Evolutionary conservation across 2,797 vertebrate genomes (phyloP).

Genomic region (Clarias platycephalus): DNA sequence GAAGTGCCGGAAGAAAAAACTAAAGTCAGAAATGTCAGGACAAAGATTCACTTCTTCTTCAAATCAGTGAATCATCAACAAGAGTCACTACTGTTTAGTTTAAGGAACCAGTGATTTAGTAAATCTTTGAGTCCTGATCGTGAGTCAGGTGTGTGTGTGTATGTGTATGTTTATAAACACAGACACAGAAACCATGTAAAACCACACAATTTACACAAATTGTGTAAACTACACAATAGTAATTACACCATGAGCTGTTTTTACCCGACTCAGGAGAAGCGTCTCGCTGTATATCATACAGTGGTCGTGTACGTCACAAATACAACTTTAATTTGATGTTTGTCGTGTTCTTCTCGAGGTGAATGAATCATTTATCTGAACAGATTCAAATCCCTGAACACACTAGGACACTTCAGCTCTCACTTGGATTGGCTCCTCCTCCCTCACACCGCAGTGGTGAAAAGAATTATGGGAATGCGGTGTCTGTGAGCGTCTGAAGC

Average conservation of each 20-base stretch:
- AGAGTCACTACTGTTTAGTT: neutral
- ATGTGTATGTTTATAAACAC: neutral
- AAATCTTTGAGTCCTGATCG: neutral
- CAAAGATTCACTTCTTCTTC: neutral
- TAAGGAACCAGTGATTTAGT: neutral
- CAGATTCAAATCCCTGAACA: neutral
- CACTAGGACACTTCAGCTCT: neutral
- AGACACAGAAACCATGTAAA: neutral
- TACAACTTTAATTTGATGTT: neutral
- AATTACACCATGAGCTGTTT: neutral
- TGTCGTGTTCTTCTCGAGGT: no score
- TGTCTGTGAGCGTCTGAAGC: neutral
- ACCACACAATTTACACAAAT: no score
- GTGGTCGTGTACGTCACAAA: neutral
- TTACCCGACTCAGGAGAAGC: neutral
- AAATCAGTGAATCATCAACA: neutral
- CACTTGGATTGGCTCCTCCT: neutral
- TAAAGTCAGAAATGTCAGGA: neutral
- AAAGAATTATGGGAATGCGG: neutral
- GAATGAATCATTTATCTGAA: neutral
- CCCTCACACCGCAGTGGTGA: neutral
- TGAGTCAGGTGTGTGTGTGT: neutral
- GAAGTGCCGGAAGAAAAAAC: neutral
- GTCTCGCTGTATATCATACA: neutral
- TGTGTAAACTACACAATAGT: neutral